Evolutionary conservation across 1,140 invertebrate species (phyloP), one percentile per base, ranked within the genome.

Genomic region (Drosophila biarmipes): DNA sequence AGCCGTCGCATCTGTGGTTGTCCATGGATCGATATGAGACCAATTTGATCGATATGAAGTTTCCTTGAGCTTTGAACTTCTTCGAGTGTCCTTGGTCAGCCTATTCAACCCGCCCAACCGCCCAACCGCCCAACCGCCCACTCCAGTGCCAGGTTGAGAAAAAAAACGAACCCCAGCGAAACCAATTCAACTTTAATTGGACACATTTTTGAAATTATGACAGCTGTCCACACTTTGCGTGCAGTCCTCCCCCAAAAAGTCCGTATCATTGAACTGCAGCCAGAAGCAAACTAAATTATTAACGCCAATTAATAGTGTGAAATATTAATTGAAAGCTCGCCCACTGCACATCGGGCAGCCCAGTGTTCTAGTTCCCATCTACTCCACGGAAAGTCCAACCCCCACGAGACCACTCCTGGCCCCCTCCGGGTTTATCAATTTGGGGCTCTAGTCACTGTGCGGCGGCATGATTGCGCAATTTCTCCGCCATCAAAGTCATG

Each of bases 311-410:
- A 86, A 82, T 56, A 51, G 69, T 72, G 73, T 78, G 69, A 87
- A 86, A 87, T 86, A 86, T 81, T 86, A 72, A 86, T 87, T 87
- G 61, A 87, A 67, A 12, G 57, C 40, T 19, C 21, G 52, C 21
- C 71, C 51, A 49, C 40, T 17, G 27, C 46, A 49, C 46, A 49
- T 12, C 46, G 11, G 10, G 34, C 37, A 27, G 31, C 7, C 38
- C 58, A 56, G 42, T 74, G 68, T 63, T 73, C 24, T 35, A 53
- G 31, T 59, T 59, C 57, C 40, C 54, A 61, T 43, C 24, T n/a
- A 46, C 12, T 17, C 37, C 7, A 14, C 6, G 27, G 27, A 17
- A 37, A 46, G 17, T 24, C 42, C 48, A 15, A 12, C 29, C 35
- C 24, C 40, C 31, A 11, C 24, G 15, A 19, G 7, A 24, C 24